Conservation (phyloP, 1,140 invertebrate species). For the Drosophila kohkoa region DNA sequence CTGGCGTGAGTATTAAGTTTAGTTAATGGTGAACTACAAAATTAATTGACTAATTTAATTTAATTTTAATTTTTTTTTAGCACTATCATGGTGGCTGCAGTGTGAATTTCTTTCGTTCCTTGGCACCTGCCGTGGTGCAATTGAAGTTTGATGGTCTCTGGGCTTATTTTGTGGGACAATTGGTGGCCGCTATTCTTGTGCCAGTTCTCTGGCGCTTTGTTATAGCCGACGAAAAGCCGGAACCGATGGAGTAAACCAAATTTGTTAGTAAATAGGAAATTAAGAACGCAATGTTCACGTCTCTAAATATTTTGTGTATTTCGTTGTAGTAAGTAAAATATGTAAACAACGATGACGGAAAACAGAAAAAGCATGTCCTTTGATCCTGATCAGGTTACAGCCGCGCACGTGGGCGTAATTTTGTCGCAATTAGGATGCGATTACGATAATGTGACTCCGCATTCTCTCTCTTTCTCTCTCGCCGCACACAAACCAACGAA, state of each 20-base stretch:
- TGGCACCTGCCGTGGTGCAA: not conserved
- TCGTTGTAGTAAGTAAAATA: too few relatives aligned
- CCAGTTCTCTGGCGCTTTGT: slow-evolving; percentile 30
- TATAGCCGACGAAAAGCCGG: not conserved
- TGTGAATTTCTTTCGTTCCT: slow-evolving; percentile 26
- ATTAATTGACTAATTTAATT: not conserved
- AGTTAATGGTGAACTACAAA: not conserved
- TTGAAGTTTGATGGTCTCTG: slow-evolving; percentile 10
- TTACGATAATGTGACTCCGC: slow-evolving; percentile 77
- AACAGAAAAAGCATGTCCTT: slow-evolving; percentile 30
- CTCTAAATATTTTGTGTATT: not conserved
- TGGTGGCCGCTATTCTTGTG: not conserved
- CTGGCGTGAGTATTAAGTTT: slow-evolving; percentile 10
- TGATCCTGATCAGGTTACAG: slow-evolving; percentile 81
- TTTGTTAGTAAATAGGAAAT: not conserved
- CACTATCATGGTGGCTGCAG: not conserved
- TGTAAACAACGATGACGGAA: too few relatives aligned
- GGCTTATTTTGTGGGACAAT: slow-evolving; percentile 18
- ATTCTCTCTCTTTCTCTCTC: slow-evolving; percentile 4
- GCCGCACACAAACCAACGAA: slow-evolving; percentile 54
- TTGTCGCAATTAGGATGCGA: slow-evolving; percentile 85
- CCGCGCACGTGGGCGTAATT: slow-evolving; percentile 84
- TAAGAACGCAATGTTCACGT: not conserved
- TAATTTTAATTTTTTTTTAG: slow-evolving; percentile 2
- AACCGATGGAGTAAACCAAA: not conserved